These are phyloP conservation scores for Caranx ignobilis DNA, from an alignment of 2,113 vertebrate species.

Conservation along the genomic window DNA sequence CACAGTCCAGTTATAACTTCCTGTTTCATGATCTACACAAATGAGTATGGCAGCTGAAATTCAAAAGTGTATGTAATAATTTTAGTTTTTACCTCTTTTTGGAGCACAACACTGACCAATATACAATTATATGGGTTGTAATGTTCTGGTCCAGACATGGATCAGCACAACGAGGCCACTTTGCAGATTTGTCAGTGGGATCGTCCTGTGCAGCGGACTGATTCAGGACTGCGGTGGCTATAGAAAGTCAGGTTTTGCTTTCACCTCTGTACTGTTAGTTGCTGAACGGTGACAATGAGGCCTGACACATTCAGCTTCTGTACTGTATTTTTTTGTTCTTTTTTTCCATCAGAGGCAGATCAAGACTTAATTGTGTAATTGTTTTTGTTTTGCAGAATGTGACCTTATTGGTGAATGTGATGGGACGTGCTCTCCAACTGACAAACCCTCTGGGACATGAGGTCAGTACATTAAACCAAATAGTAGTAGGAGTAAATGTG, in stretches of 20 bases:
- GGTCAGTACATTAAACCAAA: conserved; percentile 14
- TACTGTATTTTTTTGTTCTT: no score
- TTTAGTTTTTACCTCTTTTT: no score
- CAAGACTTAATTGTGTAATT: no score
- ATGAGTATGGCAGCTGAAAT: no score
- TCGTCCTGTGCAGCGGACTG: conserved; percentile 58
- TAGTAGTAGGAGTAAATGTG: no score
- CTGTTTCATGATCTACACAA: no score
- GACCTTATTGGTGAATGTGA: neutral
- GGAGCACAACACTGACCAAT: no score
- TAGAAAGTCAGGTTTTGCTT: conserved; percentile 81
- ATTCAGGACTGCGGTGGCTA: conserved; percentile 64
- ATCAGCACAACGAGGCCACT: conserved; percentile 29
- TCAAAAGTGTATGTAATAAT: no score
- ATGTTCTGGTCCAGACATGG: no score
- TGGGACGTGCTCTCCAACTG: rapidly evolving
- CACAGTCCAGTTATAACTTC: no score
- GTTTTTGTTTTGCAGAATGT: conserved; percentile 24
- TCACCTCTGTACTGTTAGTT: conserved; percentile 63
- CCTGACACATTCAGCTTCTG: conserved; percentile 65
- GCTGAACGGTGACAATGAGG: conserved; percentile 80
- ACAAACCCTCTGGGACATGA: neutral
- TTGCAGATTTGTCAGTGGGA: neutral
- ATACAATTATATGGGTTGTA: no score
- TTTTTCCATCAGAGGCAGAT: no score